Base-by-base conservation (phyloP, 2,888 invertebrate species). In the Trichopoda pennipes region DNA sequence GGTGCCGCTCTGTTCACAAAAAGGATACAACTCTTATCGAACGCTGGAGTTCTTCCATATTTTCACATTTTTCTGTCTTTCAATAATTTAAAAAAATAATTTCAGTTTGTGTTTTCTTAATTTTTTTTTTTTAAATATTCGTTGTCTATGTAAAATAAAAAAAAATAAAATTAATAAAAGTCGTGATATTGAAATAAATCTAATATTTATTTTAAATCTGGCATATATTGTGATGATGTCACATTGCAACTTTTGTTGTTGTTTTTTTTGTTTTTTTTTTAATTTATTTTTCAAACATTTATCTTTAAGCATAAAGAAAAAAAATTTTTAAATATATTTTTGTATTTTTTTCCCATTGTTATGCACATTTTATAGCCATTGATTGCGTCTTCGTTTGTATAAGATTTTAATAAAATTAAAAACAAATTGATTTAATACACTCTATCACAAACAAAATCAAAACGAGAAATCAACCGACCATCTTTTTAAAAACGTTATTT, bases 401-500 rank as follows among this genome's bases (percentile, higher is more conserved):
- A 56, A 28, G 8, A 4, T 56, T 38, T 35, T 56, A 61, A 47
- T 35, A 60, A 60, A 55, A 51, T 19, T 47, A 7, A 23, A 38
- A 64, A 21, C 10, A 66, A 66, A 75, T 55, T 56, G 35, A 38
- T 75, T 58, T 66, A 32, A 64, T 55, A 35, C 23, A 12, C 35
- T 56, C 32, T 56, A 28, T 17, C 14, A 74, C 23, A 56, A 69
- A 61, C 60, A 69, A 76, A 53, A 68, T 68, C 42, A 61, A 69
- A 63, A n/a, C 53, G 53, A 53, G 21, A 51, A 58, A 38, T 49
- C 63, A 47, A 21, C 38, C 47, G 61, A 42, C 42, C 53, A 61
- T 44, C 58, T 66, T 68, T 42, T 47, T n/a, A 72, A 66, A 21
- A 68, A 49, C 68, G 55, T 61, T 61, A 79, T 60, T 73, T 73